A percentile compares a stretch with the other conserved stretches of the same genome.
Evolutionary conservation across 2,113 vertebrate genomes (phyloP).

Genomic region (Dascyllus trimaculatus): DNA sequence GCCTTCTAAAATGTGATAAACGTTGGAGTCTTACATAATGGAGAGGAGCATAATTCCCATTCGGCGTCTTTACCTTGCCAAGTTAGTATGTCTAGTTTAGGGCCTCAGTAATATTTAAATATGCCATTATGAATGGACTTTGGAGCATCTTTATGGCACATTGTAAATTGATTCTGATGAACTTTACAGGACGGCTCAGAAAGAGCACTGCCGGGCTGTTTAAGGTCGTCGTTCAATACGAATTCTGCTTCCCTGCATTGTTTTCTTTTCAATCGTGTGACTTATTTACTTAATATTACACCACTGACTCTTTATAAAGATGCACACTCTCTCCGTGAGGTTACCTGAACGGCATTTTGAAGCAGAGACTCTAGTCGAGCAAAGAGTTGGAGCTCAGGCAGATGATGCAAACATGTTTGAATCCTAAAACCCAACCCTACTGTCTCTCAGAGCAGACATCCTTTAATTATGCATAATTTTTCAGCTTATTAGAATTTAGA

Average conservation of each 20-base stretch:
- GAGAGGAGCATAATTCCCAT: conserved; percentile 44
- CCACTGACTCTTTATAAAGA: neutral
- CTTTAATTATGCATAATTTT: no score
- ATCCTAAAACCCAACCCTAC: no score
- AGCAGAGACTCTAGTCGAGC: no score
- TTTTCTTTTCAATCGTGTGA: neutral
- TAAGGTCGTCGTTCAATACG: conserved; percentile 12
- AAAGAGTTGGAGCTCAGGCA: no score
- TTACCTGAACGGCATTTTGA: no score
- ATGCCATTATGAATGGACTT: conserved; percentile 19
- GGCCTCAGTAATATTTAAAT: conserved; percentile 22
- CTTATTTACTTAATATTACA: neutral
- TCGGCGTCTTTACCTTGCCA: conserved; percentile 36
- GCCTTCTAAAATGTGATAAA: conserved; percentile 62
- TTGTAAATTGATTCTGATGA: conserved; percentile 11
- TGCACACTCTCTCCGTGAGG: no score
- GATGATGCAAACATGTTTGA: no score
- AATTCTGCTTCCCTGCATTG: neutral
- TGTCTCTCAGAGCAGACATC: no score
- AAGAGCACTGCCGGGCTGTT: neutral
- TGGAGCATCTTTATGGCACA: neutral
- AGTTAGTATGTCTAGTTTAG: conserved; percentile 30
- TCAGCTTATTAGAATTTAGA: no score
- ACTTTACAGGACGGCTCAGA: conserved; percentile 20
- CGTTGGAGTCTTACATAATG: conserved; percentile 31